phyloP scores from a whole-genome alignment of 2,113 vertebrate species.

The Channa maculata region DNA sequence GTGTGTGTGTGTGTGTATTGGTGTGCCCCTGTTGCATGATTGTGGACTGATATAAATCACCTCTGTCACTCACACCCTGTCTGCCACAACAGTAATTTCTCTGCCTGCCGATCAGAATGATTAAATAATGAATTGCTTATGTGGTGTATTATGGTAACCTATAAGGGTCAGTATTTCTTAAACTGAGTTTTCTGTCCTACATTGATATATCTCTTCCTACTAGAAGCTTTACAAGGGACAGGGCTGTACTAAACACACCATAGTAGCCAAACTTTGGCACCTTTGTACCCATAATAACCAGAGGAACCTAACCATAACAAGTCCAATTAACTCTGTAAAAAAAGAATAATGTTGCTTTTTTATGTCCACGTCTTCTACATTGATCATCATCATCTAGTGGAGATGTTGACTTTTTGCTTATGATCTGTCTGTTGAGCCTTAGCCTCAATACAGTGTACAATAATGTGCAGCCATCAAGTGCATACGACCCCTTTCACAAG shows the following conservation, averaged over 20 bases:
- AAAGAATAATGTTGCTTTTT: too few relatives aligned
- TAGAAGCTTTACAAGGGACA: background rate
- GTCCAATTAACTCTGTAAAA: too few relatives aligned
- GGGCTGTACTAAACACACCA: background rate
- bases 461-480: too few relatives aligned
- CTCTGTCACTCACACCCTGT: conserved; percentile 64
- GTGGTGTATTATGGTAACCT: conserved; percentile 49
- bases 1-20: conserved; percentile 8
- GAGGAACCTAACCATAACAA: too few relatives aligned
- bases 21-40: conserved; percentile 46
- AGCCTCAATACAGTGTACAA: too few relatives aligned
- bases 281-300: too few relatives aligned
- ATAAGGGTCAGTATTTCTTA: conserved; percentile 29
- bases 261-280: too few relatives aligned
- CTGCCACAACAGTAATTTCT: conserved; percentile 67
- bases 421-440: too few relatives aligned
- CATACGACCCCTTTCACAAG: too few relatives aligned
- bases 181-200: background rate
- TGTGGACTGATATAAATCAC: conserved; percentile 73
- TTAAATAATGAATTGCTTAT: conserved; percentile 62
- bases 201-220: conserved; percentile 16
- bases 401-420: too few relatives aligned
- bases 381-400: too few relatives aligned
- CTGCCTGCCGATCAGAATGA: conserved; percentile 69
- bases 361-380: too few relatives aligned